These are phyloP conservation scores for Dascyllus trimaculatus DNA, from an alignment of 2,113 vertebrate species.

Conservation along the genomic window DNA sequence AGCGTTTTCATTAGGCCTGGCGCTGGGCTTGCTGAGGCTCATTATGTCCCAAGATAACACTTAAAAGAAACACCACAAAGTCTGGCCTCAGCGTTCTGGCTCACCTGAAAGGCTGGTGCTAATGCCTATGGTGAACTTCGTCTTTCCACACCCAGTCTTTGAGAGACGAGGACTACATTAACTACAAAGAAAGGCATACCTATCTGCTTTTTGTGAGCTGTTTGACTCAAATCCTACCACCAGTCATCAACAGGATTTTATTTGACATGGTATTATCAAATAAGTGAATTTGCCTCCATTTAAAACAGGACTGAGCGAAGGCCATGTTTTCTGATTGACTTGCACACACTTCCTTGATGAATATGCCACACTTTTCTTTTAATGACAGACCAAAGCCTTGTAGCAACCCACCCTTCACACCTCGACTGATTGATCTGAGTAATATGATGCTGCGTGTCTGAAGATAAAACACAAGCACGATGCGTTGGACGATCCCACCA, in stretches of 20 bases:
- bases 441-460: conserved; percentile 63
- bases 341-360: conserved; percentile 43
- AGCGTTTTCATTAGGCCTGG: conserved; percentile 79
- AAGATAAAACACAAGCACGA: conserved; percentile 65
- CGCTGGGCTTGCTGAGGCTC: conserved; percentile 45
- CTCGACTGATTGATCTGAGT: conserved; percentile 67
- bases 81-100: conserved; percentile 33
- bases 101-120: conserved; percentile 47
- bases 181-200: conserved; percentile 10
- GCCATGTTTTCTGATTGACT: conserved; percentile 16
- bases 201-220: background rate
- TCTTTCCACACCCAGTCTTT: conserved; percentile 38
- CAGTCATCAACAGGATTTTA: too few relatives aligned
- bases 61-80: conserved; percentile 66
- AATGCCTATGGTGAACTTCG: conserved; percentile 47
- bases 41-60: conserved; percentile 63
- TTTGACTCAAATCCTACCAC: background rate
- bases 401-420: conserved; percentile 36
- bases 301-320: background rate
- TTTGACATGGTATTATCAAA: background rate
- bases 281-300: background rate
- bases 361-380: conserved; percentile 60
- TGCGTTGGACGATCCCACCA: conserved; percentile 16
- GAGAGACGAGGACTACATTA: conserved; percentile 9
- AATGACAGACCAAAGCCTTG: conserved; percentile 71